These are phyloP conservation scores for Sinosuthora webbiana DNA, from an alignment of 2,113 vertebrate genomes.

Conservation along the genomic window DNA sequence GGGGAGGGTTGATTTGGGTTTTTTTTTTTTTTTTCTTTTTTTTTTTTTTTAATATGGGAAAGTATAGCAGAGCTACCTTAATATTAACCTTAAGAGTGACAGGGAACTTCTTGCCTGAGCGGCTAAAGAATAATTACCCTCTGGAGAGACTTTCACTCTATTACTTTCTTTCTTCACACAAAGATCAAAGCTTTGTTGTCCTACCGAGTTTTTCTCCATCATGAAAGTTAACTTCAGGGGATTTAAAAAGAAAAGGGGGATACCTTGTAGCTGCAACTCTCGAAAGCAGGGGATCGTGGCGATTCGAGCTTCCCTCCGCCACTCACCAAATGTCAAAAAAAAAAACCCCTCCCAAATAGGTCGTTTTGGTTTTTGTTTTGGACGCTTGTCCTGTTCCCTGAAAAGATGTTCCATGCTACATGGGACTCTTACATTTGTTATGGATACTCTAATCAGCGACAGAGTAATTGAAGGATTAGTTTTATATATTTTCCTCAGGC, in stretches of 20 bases:
- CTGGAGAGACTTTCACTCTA: slow-evolving; percentile 69
- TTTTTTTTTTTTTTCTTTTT: not conserved
- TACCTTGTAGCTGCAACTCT: not conserved
- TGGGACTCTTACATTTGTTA: not conserved
- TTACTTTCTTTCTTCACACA: slow-evolving; percentile 58
- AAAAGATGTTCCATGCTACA: not conserved
- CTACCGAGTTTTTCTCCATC: slow-evolving; percentile 63
- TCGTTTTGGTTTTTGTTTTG: not conserved
- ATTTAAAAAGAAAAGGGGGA: not conserved
- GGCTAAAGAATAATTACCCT: slow-evolving; percentile 77
- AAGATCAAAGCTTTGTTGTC: slow-evolving; percentile 72
- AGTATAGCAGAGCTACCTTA: slow-evolving; percentile 79
- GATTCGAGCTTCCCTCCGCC: not conserved
- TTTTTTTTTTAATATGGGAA: slow-evolving; percentile 56
- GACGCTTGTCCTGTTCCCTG: not conserved
- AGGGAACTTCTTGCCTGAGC: slow-evolving; percentile 61
- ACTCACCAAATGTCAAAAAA: not conserved
- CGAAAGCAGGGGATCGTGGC: not conserved
- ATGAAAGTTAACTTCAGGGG: slow-evolving; percentile 64
- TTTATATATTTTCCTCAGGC: slow-evolving; percentile 44
- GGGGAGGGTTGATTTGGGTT: slow-evolving; percentile 23
- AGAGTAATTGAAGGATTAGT: slow-evolving; percentile 42
- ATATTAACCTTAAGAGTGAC: slow-evolving; percentile 75
- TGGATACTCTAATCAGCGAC: slow-evolving; percentile 4
- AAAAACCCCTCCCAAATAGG: not conserved